Evolutionary conservation across 2,113 vertebrate genomes (phyloP).

Genomic region (Prochilodus magdalenae): DNA sequence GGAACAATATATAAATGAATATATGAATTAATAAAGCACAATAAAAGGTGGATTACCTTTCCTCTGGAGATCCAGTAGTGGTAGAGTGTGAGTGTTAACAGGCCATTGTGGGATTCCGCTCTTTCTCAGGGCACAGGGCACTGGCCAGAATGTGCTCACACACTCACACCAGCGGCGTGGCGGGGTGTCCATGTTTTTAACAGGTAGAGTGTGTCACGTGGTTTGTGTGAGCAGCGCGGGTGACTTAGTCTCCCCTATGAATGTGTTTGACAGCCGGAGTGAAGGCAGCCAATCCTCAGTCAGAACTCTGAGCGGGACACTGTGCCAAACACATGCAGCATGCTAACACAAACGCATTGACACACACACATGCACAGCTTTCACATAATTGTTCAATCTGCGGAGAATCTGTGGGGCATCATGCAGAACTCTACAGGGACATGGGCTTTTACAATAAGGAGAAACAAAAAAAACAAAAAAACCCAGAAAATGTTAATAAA

Average conservation of each 20-base stretch:
- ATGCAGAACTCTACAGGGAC: not conserved
- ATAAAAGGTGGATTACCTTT: not conserved
- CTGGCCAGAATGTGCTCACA: not conserved
- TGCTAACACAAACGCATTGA: not conserved
- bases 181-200: slow-evolving; percentile 1
- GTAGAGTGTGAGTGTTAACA: not conserved
- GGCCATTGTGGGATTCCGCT: not conserved
- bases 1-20: not conserved
- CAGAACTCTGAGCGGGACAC: not conserved
- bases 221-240: not conserved
- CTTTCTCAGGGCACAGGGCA: not conserved
- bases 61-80: not conserved
- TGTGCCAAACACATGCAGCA: not conserved
- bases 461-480: not conserved
- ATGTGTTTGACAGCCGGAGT: not conserved
- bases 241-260: not conserved
- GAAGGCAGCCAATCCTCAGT: not conserved
- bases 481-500: not conserved
- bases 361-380: not conserved
- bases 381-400: not conserved
- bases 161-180: not conserved
- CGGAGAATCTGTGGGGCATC: not conserved
- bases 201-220: slow-evolving; percentile 20
- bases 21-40: not conserved
- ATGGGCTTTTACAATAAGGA: not conserved